Percentiles rank a stretch among this genome's conserved stretches.
Conservation (phyloP, 2,797 vertebrate species). For the Myripristis murdjan region DNA sequence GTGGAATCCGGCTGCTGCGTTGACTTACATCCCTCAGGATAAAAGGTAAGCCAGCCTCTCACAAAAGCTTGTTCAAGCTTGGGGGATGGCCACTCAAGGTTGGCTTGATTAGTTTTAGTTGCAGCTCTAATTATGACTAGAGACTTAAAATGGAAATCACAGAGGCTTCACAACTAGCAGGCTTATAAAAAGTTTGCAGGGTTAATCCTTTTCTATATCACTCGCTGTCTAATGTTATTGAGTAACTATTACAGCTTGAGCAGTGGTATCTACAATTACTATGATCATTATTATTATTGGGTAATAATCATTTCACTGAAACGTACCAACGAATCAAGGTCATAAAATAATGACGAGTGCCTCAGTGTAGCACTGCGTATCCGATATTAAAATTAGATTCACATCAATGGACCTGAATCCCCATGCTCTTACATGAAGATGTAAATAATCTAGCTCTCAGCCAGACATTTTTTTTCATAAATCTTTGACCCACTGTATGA, state of each 20-base stretch:
- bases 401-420: neutral
- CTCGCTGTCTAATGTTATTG: too few species aligned
- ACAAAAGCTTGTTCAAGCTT: neutral
- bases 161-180: neutral
- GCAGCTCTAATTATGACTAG: neutral
- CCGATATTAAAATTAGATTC: neutral
- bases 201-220: too few species aligned
- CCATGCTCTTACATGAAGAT: too few species aligned
- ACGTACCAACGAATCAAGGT: too few species aligned
- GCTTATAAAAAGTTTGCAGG: neutral
- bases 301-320: neutral
- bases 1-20: neutral
- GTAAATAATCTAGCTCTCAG: neutral
- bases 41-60: constrained; percentile 51
- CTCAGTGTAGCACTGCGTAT: too few species aligned
- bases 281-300: neutral
- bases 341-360: too few species aligned
- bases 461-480: neutral
- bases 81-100: neutral
- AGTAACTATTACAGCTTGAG: neutral
- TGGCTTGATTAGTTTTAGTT: neutral
- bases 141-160: neutral
- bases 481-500: neutral
- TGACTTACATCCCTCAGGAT: neutral
- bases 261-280: neutral